Base-by-base conservation (phyloP, 2,113 vertebrate genomes). In the Piaya cayana region DNA sequence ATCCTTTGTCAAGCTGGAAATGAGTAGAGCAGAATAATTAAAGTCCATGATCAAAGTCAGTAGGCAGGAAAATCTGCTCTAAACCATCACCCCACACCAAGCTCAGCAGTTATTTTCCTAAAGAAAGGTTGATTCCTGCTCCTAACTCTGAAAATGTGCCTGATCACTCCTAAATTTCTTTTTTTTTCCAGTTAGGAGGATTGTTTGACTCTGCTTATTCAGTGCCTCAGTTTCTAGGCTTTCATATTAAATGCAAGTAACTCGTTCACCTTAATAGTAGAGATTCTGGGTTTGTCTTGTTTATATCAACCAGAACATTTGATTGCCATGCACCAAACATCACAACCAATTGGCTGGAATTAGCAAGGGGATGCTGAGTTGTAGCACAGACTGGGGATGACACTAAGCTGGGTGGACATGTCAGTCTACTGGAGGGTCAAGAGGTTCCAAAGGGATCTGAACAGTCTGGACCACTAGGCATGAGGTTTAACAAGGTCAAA, bases 1-100 rank as follows among this genome's bases (percentile, higher is more conserved):
- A 26, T 5, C n/a, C 34, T 11, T 53, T 58, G 23, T 49, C 49
- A 42, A 63, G 39, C 30, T 80, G 69, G 49, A 52, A 78, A 53
- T 0, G 0, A 45, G 20, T 26, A 72, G 45, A 13, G 59, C 64
- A 74, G 52, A 52, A 34, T 0, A 1, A 32, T 43, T 74, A 12
- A 80, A 77, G 42, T 2, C n/a, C 1, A 2, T 8, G 47, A 29
- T 29, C 0, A 0, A 72, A 80, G 80, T 56, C 53, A 83, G 34
- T 63, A 47, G 50, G 50, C 22, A 72, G 64, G 42, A 84, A 84
- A 91, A 58, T 18, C 74, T 74, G 6, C 27, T 42, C 16, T 63
- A 59, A 74, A 49, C 37, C 65, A 67, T n/a, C 77, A 15, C 30
- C 6, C 25, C 16, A 62, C 63, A 34, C 8, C 0, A 0, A 69